phyloP scores from a whole-genome alignment of 2,888 invertebrate species.

The Gibbula magus region DNA sequence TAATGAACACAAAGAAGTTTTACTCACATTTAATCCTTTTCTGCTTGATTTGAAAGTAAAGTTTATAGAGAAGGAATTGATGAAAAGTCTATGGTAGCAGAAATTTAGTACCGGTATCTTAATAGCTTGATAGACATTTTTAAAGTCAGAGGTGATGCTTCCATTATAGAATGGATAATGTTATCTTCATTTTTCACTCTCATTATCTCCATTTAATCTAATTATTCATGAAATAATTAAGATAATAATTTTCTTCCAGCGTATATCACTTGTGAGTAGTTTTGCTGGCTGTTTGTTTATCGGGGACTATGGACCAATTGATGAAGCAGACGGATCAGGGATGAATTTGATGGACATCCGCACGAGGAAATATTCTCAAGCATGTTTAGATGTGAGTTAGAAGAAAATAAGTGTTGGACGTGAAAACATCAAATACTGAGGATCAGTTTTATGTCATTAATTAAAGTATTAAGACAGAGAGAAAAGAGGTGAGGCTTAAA shows the following conservation, averaged over 20 bases:
- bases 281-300: slow-evolving; percentile 92
- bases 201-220: no score
- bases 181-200: no score
- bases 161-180: no score
- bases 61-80: neutral
- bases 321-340: slow-evolving; percentile 93
- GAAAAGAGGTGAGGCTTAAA: no score
- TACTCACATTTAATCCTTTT: neutral
- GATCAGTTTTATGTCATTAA: neutral
- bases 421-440: neutral
- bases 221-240: no score
- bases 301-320: slow-evolving; percentile 92
- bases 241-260: slow-evolving; percentile 76
- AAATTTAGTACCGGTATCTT: no score
- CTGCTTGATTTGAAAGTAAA: no score
- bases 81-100: no score
- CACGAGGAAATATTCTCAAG: slow-evolving; percentile 85
- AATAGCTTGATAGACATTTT: no score
- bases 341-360: slow-evolving; percentile 95
- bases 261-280: slow-evolving; percentile 94
- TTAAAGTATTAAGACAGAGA: no score
- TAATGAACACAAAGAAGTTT: slow-evolving; percentile 33
- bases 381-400: slow-evolving; percentile 82
- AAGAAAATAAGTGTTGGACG: neutral
- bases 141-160: no score